phyloP scores from a whole-genome alignment of 1,140 invertebrate species.

The Bombus superbus region DNA sequence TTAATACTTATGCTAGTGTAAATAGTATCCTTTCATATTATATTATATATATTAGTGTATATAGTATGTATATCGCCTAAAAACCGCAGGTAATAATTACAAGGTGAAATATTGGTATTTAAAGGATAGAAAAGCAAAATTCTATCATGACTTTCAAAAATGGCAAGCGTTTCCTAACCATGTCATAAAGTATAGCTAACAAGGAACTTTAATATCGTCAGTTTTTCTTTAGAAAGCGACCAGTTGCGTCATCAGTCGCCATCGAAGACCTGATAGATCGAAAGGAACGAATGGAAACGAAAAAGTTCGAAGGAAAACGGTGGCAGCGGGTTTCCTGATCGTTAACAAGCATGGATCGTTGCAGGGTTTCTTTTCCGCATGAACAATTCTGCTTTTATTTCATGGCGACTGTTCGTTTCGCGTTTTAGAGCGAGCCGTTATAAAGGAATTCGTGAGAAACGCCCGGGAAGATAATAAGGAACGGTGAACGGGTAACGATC shows the following conservation, averaged over 20 bases:
- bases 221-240: background rate
- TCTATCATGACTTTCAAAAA: background rate
- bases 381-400: slow-evolving; percentile 30
- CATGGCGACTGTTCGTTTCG: slow-evolving; percentile 30
- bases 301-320: slow-evolving; percentile 12
- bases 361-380: slow-evolving; percentile 8
- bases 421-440: slow-evolving; percentile 22
- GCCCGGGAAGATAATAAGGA: slow-evolving; percentile 36
- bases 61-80: too few species aligned
- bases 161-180: background rate
- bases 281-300: background rate
- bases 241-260: background rate
- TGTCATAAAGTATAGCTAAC: background rate
- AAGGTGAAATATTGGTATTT: background rate
- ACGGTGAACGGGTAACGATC: background rate
- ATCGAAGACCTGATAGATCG: too few species aligned
- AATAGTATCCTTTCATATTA: too few species aligned
- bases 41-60: too few species aligned
- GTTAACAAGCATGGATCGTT: slow-evolving; percentile 22
- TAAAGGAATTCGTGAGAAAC: slow-evolving; percentile 37
- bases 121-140: background rate
- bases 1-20: too few species aligned
- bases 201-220: too few species aligned
- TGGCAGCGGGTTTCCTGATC: slow-evolving; percentile 16
- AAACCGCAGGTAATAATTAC: background rate